Percentiles rank a stretch among this genome's conserved stretches.
phyloP scores from a whole-genome alignment of 2,797 vertebrate genomes.

The Takifugu ocellatus region DNA sequence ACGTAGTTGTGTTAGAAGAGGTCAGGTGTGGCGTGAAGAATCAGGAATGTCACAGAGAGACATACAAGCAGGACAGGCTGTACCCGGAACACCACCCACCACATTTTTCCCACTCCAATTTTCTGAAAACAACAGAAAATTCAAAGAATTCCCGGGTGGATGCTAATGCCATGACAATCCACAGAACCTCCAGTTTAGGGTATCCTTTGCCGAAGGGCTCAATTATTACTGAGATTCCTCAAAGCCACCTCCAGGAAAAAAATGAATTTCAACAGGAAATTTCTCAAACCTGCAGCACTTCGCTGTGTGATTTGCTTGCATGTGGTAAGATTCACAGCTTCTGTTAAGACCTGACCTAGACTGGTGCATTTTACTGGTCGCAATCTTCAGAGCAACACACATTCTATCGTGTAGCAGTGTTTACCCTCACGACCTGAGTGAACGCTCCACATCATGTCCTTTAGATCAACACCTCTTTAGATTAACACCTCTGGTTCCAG shows the following conservation, averaged over 20 bases:
- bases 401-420: not conserved
- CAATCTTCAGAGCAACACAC: not conserved
- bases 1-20: conserved; percentile 2
- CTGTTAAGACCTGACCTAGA: not conserved
- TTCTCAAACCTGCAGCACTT: not conserved
- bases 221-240: conserved; percentile 35
- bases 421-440: conserved; percentile 11
- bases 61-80: too few relatives aligned
- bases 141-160: conserved; percentile 43
- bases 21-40: conserved; percentile 15
- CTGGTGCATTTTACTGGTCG: not conserved
- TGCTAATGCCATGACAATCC: conserved; percentile 52
- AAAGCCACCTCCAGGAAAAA: conserved; percentile 36
- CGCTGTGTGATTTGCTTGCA: conserved; percentile 9
- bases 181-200: conserved; percentile 13
- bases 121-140: conserved; percentile 30
- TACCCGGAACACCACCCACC: too few relatives aligned
- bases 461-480: conserved; percentile 15
- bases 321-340: conserved; percentile 16
- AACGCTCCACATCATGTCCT: conserved; percentile 3
- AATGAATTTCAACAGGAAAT: conserved; percentile 33
- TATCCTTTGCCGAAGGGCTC: conserved; percentile 34
- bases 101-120: too few relatives aligned
- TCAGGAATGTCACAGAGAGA: too few relatives aligned
- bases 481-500: conserved; percentile 6